phyloP scores from a whole-genome alignment of 2,888 invertebrate genomes.

The Drosophila lutescens region DNA sequence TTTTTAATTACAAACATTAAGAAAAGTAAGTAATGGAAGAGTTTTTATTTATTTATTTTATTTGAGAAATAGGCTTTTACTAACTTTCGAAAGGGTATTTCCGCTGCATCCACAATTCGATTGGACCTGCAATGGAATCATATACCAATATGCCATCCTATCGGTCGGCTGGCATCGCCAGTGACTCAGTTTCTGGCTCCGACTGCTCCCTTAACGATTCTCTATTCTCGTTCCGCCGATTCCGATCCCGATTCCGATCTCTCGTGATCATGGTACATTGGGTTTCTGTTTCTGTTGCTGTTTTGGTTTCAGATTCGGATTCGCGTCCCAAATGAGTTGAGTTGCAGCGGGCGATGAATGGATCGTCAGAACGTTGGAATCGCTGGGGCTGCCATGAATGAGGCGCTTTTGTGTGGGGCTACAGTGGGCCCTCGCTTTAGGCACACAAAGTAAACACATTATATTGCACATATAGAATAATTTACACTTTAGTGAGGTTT shows the following conservation, averaged over 20 bases:
- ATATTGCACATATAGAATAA: no score
- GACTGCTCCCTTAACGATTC: conserved; percentile 58
- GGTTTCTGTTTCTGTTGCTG: conserved; percentile 6
- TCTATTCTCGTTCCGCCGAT: conserved; percentile 30
- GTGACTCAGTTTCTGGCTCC: conserved; percentile 33
- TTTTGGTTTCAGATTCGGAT: not conserved
- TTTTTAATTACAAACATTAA: no score
- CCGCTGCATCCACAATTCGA: not conserved
- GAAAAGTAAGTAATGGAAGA: no score
- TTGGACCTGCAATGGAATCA: not conserved
- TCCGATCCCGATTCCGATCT: conserved; percentile 58
- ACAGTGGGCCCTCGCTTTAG: not conserved
- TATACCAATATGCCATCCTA: not conserved
- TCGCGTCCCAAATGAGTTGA: conserved; percentile 43
- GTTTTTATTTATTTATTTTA: no score
- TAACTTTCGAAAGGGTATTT: not conserved
- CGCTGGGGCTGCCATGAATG: conserved; percentile 37
- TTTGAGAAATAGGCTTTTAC: no score
- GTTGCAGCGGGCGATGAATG: conserved; percentile 27
- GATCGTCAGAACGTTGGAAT: conserved; percentile 10
- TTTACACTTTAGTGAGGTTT: no score
- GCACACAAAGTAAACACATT: no score
- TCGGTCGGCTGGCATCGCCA: conserved; percentile 13
- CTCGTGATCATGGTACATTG: conserved; percentile 64
- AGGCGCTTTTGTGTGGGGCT: conserved; percentile 23